Percentiles rank a stretch among this genome's conserved stretches.
These are phyloP conservation scores for Darevskia mixta DNA, from an alignment of 2,797 vertebrate genomes.

Conservation along the genomic window DNA sequence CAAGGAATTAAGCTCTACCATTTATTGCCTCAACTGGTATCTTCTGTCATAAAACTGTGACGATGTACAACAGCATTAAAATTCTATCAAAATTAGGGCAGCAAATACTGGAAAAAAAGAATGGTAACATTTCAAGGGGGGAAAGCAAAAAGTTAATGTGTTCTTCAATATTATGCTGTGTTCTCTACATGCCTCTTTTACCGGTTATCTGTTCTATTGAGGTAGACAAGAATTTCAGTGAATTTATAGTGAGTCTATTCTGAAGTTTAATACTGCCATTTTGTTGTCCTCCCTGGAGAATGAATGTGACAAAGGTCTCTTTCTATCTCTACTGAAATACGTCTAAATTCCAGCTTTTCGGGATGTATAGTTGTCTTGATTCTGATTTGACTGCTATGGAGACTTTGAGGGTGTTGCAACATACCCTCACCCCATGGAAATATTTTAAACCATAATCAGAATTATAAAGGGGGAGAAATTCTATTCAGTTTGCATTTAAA, in stretches of 20 bases:
- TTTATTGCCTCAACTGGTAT: slow-evolving; percentile 39
- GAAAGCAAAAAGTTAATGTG: slow-evolving; percentile 63
- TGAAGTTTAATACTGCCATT: slow-evolving; percentile 54
- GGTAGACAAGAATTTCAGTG: slow-evolving; percentile 58
- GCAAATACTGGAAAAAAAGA: slow-evolving; percentile 68
- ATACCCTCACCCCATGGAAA: too few species aligned
- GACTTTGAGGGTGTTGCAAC: neutral
- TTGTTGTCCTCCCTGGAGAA: slow-evolving; percentile 53
- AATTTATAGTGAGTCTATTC: slow-evolving; percentile 59
- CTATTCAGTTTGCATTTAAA: too few species aligned
- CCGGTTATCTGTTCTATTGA: slow-evolving; percentile 63
- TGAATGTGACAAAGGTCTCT: slow-evolving; percentile 40
- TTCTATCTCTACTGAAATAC: slow-evolving; percentile 27
- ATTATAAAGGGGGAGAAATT: too few species aligned
- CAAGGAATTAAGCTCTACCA: slow-evolving; percentile 58
- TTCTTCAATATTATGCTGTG: slow-evolving; percentile 53
- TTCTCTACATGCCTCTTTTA: slow-evolving; percentile 35
- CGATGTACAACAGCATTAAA: slow-evolving; percentile 54
- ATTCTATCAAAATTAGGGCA: slow-evolving; percentile 52
- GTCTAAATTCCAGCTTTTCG: slow-evolving; percentile 46
- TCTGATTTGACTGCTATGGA: slow-evolving; percentile 43
- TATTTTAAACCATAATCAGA: too few species aligned
- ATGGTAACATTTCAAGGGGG: slow-evolving; percentile 61
- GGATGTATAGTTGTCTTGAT: slow-evolving; percentile 8
- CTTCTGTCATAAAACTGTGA: slow-evolving; percentile 55